A percentile compares a stretch with the other conserved stretches of the same genome.
phyloP scores from a whole-genome alignment of 2,113 vertebrate genomes.

The Thalassoma bifasciatum region DNA sequence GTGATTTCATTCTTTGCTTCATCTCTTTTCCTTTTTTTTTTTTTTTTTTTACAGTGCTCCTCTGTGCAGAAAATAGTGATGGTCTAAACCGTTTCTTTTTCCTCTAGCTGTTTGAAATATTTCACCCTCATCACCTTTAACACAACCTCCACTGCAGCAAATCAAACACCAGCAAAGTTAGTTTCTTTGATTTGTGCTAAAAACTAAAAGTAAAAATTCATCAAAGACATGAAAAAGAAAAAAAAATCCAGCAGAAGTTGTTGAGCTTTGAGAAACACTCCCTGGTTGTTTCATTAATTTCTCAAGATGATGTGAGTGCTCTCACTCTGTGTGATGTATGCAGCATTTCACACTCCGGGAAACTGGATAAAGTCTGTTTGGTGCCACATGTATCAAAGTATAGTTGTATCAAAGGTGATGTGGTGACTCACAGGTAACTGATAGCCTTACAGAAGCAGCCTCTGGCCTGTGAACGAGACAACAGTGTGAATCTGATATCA shows the following conservation, averaged over 20 bases:
- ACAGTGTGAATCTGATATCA: constrained; percentile 72
- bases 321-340: constrained; percentile 48
- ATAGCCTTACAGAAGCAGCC: constrained; percentile 52
- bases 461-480: constrained; percentile 62
- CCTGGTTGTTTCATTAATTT: constrained; percentile 42
- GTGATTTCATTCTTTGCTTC: too few species aligned
- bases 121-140: too few species aligned
- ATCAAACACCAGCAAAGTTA: too few species aligned
- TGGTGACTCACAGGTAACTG: constrained; percentile 56
- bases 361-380: constrained; percentile 31
- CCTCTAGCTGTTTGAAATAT: too few species aligned
- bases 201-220: too few species aligned
- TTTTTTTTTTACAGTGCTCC: too few species aligned
- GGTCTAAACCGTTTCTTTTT: too few species aligned
- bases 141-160: too few species aligned
- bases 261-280: constrained; percentile 14
- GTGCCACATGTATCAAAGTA: constrained; percentile 48
- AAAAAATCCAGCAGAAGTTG: neutral
- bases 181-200: too few species aligned
- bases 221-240: too few species aligned
- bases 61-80: too few species aligned
- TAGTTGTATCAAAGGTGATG: constrained; percentile 40
- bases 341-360: constrained; percentile 38
- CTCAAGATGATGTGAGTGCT: constrained; percentile 45
- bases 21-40: too few species aligned